Evolutionary conservation across 2,888 invertebrate species (phyloP), one percentile per base, ranked within the genome.

Genomic region (Amphipyra berbera): DNA sequence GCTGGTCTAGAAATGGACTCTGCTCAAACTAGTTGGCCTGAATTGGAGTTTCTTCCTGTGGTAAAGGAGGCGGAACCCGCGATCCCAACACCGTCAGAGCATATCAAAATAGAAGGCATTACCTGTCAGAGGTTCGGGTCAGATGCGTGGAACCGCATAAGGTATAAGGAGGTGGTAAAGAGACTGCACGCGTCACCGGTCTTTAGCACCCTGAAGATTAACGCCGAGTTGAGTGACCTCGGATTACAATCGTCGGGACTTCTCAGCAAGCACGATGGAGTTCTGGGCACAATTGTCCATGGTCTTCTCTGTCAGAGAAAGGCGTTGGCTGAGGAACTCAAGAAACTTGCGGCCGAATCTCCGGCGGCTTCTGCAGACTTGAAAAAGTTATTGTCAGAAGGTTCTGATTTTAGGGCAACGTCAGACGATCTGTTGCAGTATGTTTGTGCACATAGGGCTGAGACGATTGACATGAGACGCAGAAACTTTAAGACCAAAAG

Each of bases 351-450:
- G 1, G 48, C 48, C 1, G 33, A 65, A 6, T 50, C 45, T 10
- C 68, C 66, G 10, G 60, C 48, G 12, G 49, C 54, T 1, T 1
- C 49, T 0, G 55, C 44, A 9, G 44, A 52, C 3, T 27, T 42
- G 64, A 2, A 45, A 50, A 21, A 44, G 5, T 35, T 70, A 15
- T 6, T 64, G 12, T 47, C 60, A 10, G 45, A 64, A 4, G 62
- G 62, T 10, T 62, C 68, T 2, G 33, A 45, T 2, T 63, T 69
- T 35, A 63, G 47, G 33, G 3, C 33, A 14, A 40, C 50, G 0
- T 69, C 75, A 8, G 68, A 75, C 37, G 60, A 72, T 12, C 49
- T 75, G 0, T 35, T 75, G n/a, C 72, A 75, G 15, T 73, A 38
- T 38, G 55, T 63, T 12, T 68, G 69, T 52, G 75, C 65, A 6